Conservation (phyloP, 1,140 invertebrate genomes). For the Drosophila persimilis region DNA sequence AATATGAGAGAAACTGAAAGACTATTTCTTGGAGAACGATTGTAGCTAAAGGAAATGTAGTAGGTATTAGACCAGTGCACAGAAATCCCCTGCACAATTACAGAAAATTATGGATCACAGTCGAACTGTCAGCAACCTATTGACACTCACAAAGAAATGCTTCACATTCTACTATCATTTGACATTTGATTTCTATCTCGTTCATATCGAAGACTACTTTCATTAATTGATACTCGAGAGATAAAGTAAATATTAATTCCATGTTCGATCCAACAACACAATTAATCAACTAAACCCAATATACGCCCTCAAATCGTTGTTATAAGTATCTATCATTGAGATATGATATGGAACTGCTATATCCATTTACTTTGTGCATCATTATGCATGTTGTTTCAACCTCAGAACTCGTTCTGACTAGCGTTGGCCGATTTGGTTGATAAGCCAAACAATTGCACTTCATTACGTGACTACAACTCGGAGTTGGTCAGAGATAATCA, state of each 20-base stretch:
- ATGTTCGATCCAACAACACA: background rate
- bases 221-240: background rate
- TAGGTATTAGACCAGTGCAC: too few relatives aligned
- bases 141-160: too few relatives aligned
- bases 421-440: slow-evolving; percentile 6
- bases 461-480: slow-evolving; percentile 26
- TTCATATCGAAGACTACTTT: too few relatives aligned
- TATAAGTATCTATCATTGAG: background rate
- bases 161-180: too few relatives aligned
- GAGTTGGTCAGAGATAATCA: slow-evolving; percentile 4
- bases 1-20: background rate
- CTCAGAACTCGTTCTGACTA: background rate
- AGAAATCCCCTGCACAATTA: too few relatives aligned
- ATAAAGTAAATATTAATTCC: slow-evolving; percentile 4
- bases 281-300: slow-evolving; percentile 13
- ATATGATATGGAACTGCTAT: background rate
- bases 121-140: too few relatives aligned
- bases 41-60: too few relatives aligned
- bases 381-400: slow-evolving; percentile 12
- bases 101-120: too few relatives aligned
- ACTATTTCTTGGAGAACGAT: too few relatives aligned
- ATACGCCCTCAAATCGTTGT: background rate
- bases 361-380: background rate
- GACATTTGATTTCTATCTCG: too few relatives aligned
- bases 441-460: slow-evolving; percentile 15